phyloP scores from a whole-genome alignment of 2,888 invertebrate species.

The Eilema griseolum region DNA sequence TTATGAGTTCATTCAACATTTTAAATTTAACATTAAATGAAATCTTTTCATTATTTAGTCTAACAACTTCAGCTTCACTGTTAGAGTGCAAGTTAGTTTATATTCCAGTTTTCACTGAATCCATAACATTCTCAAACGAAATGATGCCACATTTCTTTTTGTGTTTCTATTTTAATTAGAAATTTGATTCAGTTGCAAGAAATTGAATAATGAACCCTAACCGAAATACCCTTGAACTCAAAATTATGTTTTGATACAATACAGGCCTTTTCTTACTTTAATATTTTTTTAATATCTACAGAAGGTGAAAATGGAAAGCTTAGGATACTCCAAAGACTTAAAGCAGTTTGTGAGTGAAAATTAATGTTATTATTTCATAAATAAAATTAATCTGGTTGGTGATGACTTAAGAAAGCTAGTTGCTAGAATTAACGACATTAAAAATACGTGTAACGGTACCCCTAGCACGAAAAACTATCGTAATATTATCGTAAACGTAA shows the following conservation, averaged over 20 bases:
- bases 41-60: no score
- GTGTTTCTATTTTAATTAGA: not conserved
- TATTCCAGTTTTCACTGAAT: not conserved
- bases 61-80: not conserved
- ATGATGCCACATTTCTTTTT: not conserved
- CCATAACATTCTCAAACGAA: not conserved
- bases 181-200: not conserved
- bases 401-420: not conserved
- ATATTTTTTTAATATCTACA: not conserved
- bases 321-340: not conserved
- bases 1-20: no score
- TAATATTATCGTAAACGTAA: no score
- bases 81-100: not conserved
- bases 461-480: no score
- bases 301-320: conserved; percentile 4
- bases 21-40: no score
- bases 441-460: no score
- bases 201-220: not conserved
- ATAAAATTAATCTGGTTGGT: not conserved
- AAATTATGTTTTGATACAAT: not conserved
- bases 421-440: no score
- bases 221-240: not conserved
- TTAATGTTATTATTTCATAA: not conserved
- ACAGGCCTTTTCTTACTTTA: not conserved
- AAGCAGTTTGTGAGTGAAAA: conserved; percentile 10